Conservation (phyloP, 2,113 vertebrate genomes). For the Pollimyrus isidori region DNA sequence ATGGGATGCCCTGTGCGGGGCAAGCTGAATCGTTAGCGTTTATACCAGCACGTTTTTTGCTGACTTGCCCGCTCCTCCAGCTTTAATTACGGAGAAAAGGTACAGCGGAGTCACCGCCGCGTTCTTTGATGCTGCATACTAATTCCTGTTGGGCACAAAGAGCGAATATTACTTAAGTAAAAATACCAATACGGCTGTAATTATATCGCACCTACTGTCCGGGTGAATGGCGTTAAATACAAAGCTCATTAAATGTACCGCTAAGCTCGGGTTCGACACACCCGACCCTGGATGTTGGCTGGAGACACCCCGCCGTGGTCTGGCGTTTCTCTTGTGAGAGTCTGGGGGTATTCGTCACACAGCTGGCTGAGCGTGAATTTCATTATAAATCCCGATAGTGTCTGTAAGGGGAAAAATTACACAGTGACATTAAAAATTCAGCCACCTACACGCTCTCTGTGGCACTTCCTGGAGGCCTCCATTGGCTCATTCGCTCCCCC, state of each 20-base stretch:
- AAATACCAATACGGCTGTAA: neutral
- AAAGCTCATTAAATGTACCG: neutral
- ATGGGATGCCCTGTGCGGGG: neutral
- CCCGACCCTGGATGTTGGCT: neutral
- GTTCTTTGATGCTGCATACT: neutral
- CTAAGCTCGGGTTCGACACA: neutral
- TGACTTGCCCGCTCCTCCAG: neutral
- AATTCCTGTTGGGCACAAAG: neutral
- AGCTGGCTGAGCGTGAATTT: neutral
- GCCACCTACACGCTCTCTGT: neutral
- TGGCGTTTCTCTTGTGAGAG: neutral
- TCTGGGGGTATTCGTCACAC: neutral
- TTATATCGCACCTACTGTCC: neutral
- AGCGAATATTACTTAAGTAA: neutral
- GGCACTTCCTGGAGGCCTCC: neutral
- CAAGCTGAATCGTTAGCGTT: neutral
- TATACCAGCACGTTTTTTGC: neutral
- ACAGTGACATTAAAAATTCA: neutral
- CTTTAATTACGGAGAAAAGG: constrained; percentile 1
- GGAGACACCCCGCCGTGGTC: neutral
- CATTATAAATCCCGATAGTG: neutral
- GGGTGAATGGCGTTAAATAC: neutral
- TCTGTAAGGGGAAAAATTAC: neutral
- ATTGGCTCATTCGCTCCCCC: neutral
- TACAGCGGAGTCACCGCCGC: neutral